phyloP scores from a whole-genome alignment of 2,797 vertebrate species.

The Threskiornis aethiopicus region DNA sequence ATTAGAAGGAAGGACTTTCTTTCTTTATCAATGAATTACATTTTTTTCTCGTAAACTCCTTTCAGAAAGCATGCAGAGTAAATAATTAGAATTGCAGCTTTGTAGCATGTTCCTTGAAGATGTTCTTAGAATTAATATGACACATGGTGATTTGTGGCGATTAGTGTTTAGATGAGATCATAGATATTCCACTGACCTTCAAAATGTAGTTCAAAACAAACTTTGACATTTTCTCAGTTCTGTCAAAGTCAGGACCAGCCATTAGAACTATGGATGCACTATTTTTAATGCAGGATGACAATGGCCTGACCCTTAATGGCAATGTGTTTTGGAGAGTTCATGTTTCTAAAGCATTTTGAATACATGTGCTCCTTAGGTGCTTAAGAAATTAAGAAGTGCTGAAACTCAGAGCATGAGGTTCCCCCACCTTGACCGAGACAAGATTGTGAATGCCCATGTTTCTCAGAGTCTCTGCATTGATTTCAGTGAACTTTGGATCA shows the following conservation, averaged over 20 bases:
- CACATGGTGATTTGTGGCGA: neutral
- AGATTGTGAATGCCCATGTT: neutral
- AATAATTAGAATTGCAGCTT: neutral
- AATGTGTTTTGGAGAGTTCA: neutral
- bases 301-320: neutral
- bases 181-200: neutral
- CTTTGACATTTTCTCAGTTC: neutral
- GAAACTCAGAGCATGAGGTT: neutral
- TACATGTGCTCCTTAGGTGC: accelerated
- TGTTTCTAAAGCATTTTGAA: neutral
- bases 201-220: neutral
- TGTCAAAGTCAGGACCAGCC: neutral
- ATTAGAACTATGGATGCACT: neutral
- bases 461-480: neutral
- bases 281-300: neutral
- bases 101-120: neutral
- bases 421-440: neutral
- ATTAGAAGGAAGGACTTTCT: neutral
- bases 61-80: neutral
- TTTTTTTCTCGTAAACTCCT: neutral
- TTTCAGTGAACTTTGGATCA: neutral
- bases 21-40: neutral
- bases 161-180: neutral
- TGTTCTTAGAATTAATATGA: neutral
- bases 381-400: neutral